Base-by-base conservation (phyloP, 2,888 invertebrate genomes). In the Hermaeophaga mercurialis region DNA sequence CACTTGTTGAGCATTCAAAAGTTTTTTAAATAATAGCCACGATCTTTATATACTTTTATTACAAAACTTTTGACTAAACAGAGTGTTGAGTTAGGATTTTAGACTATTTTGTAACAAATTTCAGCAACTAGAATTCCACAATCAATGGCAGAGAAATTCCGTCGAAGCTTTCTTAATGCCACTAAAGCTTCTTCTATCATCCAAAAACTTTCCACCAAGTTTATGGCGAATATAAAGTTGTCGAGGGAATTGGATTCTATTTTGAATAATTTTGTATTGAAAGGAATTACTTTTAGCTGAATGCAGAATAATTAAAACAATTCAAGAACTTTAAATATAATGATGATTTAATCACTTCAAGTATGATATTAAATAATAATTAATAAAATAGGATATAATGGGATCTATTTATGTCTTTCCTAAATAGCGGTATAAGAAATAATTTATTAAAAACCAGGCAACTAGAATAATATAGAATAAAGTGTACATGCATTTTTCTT, bases 21-120 rank as follows among this genome's bases (percentile, higher is more conserved):
- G 15, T 36, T 36, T 36, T 36, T 5, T 7, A 15, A 36, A 11
- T 36, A 36, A 36, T 5, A n/a, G 9, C 7, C n/a, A n/a, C n/a
- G 36, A 36, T 15, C 36, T 36, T 36, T 9, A 1, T 8, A 15
- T 36, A 9, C 17, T 36, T 45, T 45, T 45, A 45, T 45, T 45
- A 31, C n/a, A 7, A 45, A 45, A 45, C 17, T 45, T 45, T 33
- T 31, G 31, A 9, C 14, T 19, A 45, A 45, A 18, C 24, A 8
- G 24, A 8, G 11, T 43, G 14, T 24, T 43, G 43, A 9, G 43
- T 43, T 43, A 17, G 33, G 12, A 17, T 45, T 45, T 33, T 31
- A 45, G 17, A 45, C 45, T 45, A 45, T 45, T 33, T 45, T 31
- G 45, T 45, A 45, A 28, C 24, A 33, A 33, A 45, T 45, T 45